Evolutionary conservation across 2,888 invertebrate species (phyloP).

Genomic region (Macaria liturata): DNA sequence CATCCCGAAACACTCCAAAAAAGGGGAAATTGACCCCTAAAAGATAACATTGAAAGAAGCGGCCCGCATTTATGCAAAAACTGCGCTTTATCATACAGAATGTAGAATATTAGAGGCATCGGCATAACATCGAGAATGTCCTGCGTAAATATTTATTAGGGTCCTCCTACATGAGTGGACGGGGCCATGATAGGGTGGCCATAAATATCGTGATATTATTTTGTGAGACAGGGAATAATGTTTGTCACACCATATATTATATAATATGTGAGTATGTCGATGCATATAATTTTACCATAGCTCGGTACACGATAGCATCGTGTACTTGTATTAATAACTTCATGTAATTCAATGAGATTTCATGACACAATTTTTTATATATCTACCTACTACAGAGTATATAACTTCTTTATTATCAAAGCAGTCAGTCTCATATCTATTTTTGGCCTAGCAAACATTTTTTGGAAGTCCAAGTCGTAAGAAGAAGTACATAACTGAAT

Average conservation of each 20-base stretch:
- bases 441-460: too few relatives aligned
- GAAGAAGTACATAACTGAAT: too few relatives aligned
- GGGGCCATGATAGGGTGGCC: slow-evolving; percentile 40
- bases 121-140: slow-evolving; percentile 51
- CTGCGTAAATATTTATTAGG: slow-evolving; percentile 73
- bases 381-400: too few relatives aligned
- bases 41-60: slow-evolving; percentile 24
- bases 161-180: slow-evolving; percentile 55
- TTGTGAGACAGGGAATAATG: neutral
- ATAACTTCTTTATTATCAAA: too few relatives aligned
- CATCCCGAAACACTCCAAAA: slow-evolving; percentile 3
- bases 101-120: slow-evolving; percentile 38
- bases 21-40: slow-evolving; percentile 9
- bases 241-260: neutral
- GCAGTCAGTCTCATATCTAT: too few relatives aligned
- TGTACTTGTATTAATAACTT: too few relatives aligned
- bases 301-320: too few relatives aligned
- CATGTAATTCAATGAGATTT: too few relatives aligned
- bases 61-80: slow-evolving; percentile 30
- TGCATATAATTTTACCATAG: too few relatives aligned
- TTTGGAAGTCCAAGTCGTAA: too few relatives aligned
- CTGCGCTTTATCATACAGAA: slow-evolving; percentile 31
- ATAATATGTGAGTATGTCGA: too few relatives aligned
- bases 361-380: too few relatives aligned
- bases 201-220: slow-evolving; percentile 8